Base-by-base conservation (phyloP, 1,140 invertebrate species). In the Orussus abietinus region DNA sequence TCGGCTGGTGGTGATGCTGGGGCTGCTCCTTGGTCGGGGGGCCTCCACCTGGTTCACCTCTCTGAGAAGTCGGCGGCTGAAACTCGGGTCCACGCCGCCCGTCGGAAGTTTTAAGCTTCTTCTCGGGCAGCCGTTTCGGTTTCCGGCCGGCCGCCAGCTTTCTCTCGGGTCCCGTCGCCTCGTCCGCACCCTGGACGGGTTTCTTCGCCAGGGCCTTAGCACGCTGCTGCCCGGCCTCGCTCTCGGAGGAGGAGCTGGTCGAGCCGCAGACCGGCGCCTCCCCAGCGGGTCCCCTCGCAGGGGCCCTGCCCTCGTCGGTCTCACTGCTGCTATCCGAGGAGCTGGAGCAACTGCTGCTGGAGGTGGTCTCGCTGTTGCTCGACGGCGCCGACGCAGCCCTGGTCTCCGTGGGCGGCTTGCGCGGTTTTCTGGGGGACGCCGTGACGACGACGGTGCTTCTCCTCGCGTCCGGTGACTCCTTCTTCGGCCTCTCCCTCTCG, bases 91-190 rank as follows among this genome's bases (percentile, higher is more conserved):
- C 81, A 80, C 80, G 80, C 79, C 79, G 78, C 80, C 80, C 80
- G 78, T 85, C 82, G 82, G 83, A 84, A 85, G 83, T 85, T 85
- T 85, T 86, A 83, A 84, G 82, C 83, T 86, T 86, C 83, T 84
- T 86, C 72, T 85, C 83, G 66, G 81, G 81, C 77, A 82, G 77
- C 77, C 80, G 83, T 61, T 76, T 77, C 66, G 78, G 73, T 74
- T 76, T 78, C 63, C 74, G 74, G 56, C 70, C 75, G 54, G 75
- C 75, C 45, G 44, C 35, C 36, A 45, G 35, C 22, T 49, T 54
- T 34, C 48, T 62, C 29, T 62, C 50, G 4, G 45, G 32, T 5
- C 55, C 53, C 1, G 26, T 36, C 17, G 32, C 25, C 13, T 56
- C 49, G n/a, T 51, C 48, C 3, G 37, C 42, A 1, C 35, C 45